Evolutionary conservation across 2,113 vertebrate species (phyloP).

Genomic region (Heterotilapia buettikoferi): DNA sequence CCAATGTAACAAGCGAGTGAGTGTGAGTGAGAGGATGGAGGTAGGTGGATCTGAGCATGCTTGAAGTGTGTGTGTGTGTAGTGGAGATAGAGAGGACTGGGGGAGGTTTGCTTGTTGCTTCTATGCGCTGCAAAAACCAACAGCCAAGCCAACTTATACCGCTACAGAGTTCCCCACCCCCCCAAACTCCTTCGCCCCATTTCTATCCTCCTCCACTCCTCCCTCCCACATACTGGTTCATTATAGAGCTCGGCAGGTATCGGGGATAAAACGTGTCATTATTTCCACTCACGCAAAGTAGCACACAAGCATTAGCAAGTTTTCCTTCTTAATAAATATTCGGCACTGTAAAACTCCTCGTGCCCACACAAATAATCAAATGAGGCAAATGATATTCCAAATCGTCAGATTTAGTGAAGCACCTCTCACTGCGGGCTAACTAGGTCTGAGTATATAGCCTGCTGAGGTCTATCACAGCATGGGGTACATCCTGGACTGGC

Average conservation of each 20-base stretch:
- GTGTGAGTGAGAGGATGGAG: not conserved
- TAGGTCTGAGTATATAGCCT: not conserved
- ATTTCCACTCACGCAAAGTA: not conserved
- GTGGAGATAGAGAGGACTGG: not conserved
- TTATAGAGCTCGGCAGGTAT: not conserved
- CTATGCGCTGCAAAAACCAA: not conserved
- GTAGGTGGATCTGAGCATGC: slow-evolving; percentile 21
- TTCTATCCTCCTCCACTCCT: not conserved
- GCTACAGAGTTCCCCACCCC: not conserved
- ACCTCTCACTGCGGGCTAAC: not conserved
- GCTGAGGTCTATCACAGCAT: not conserved
- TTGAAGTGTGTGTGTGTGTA: not conserved
- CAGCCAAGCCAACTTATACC: not conserved
- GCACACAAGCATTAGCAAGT: not conserved
- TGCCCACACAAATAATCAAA: not conserved
- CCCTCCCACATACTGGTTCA: not conserved
- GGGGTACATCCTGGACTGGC: not conserved
- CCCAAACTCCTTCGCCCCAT: not conserved
- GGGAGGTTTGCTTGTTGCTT: slow-evolving; percentile 30
- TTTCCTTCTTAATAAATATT: not conserved
- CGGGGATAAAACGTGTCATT: not conserved
- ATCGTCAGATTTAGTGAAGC: not conserved
- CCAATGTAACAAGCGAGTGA: not conserved
- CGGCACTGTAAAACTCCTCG: not conserved
- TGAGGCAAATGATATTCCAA: not conserved